Evolutionary conservation across 2,113 vertebrate species (phyloP), one percentile per base, ranked within the genome.

Genomic region (Chloebia gouldiae): DNA sequence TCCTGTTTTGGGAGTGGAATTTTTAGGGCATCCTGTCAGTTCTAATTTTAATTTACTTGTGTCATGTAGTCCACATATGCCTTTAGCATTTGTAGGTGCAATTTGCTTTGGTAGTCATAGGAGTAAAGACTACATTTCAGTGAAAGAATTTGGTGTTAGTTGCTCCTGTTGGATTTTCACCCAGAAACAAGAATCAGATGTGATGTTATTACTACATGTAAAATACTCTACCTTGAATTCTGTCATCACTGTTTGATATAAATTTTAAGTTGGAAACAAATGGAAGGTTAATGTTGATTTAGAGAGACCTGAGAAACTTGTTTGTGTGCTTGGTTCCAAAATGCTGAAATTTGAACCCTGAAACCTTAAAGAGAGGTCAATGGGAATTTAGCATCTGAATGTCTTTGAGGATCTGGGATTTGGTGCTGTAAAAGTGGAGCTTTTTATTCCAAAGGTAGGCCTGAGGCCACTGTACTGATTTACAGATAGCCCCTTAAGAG

Each of bases 191-290:
- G 54, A 78, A 90, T 44, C 0, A 1, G 40, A 73, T 0, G 1
- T 1, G 1, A 69, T 66, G 50, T 88, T 92, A 42, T 59, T 93
- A 76, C 65, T 80, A 78, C 35, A 47, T 92, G 76, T 83, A 79
- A 90, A 51, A 68, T 70, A 56, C 23, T 81, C 40, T 92, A 22
- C 47, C 56, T 77, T 88, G 64, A 86, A 88, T 94, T 90, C 80
- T 94, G 76, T 95, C 90, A 88, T 71, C 79, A 45, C 30, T 70
- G 56, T 81, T 89, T 87, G 71, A 75, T 87, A 28, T 73, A 45
- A 92, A 24, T 73, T 92, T 31, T 64, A 86, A 86, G 30, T 28
- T 93, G 68, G 45, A 93, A 96, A 80, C 16, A 91, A 92, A 70
- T 71, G 42, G 47, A 91, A 81, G 11, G 13, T 49, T 83, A 45